Base-by-base conservation (phyloP, 2,888 invertebrate genomes). In the Elegia similella region DNA sequence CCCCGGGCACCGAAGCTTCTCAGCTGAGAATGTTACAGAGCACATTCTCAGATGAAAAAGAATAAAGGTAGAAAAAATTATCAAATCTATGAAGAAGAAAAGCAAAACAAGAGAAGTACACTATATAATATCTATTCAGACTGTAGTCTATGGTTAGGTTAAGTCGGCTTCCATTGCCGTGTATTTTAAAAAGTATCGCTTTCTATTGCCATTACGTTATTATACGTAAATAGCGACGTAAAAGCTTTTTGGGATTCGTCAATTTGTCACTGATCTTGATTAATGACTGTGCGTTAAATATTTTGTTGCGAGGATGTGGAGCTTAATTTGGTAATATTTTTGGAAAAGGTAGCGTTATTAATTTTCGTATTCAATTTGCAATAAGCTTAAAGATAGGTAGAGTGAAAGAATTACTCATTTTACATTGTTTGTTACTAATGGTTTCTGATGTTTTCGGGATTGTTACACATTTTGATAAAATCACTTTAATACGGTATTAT, bases 251-350 rank as follows among this genome's bases (percentile, higher is more conserved):
- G 57, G 68, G 71, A 70, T 69, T 65, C 66, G 67, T 73, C 73
- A 66, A 75, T 77, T 73, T 76, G 75, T 76, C 75, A 75, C 70
- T 72, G 68, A 68, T 69, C 72, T 67, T 73, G 69, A 76, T 74
- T 76, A 74, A 76, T 75, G 74, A 73, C 68, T 67, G 58, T 70
- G 61, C 69, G 68, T 67, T 71, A 66, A 42, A 54, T 54, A 54
- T 43, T 54, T 54, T 44, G 53, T 15, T 13, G 29, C 6, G 53
- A 43, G 42, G 29, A 16, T 10, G 30, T 54, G 43, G 8, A 13
- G 29, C 43, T 43, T 42, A 42, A 54, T 54, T 43, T 42, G 16
- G 48, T 50, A 15, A 38, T 30, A 50, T 50, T 50, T 30, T 17
- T 32, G 8, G 16, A 50, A 30, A 38, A 50, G 34, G 32, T 30